Evolutionary conservation across 2,888 invertebrate species (phyloP).

Genomic region (Hyposoter dolosus): DNA sequence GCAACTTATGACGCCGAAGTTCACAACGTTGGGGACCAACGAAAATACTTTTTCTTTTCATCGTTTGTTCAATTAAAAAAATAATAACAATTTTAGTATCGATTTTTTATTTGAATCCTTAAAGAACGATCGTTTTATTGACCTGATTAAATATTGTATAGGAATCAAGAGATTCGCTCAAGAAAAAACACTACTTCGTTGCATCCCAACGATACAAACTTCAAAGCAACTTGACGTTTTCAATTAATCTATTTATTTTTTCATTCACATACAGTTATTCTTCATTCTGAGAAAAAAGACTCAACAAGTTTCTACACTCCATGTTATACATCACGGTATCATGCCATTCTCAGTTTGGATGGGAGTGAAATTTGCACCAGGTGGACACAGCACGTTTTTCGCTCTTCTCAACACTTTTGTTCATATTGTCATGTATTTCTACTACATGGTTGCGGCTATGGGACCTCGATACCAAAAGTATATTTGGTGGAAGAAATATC

Average conservation of each 20-base stretch:
- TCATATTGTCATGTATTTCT: slow-evolving; percentile 98
- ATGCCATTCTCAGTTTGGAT: slow-evolving; percentile 98
- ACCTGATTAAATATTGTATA: too few species aligned
- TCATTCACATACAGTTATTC: slow-evolving; percentile 88
- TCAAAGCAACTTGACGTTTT: neutral
- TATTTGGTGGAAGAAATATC: slow-evolving; percentile 99
- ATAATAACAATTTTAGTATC: too few species aligned
- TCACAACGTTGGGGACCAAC: too few species aligned
- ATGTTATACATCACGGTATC: slow-evolving; percentile 98
- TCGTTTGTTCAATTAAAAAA: too few species aligned
- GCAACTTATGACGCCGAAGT: too few species aligned
- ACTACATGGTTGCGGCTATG: slow-evolving; percentile 98
- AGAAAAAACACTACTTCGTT: too few species aligned
- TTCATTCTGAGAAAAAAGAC: slow-evolving; percentile 97
- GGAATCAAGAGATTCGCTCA: too few species aligned
- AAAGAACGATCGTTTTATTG: too few species aligned
- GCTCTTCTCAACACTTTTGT: slow-evolving; percentile 97
- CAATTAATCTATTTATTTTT: neutral
- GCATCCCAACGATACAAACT: too few species aligned
- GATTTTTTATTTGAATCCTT: too few species aligned
- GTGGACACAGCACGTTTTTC: slow-evolving; percentile 98
- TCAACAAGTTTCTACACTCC: slow-evolving; percentile 96
- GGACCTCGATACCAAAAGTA: slow-evolving; percentile 97
- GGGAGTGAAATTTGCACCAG: slow-evolving; percentile 97
- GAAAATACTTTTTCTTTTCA: too few species aligned